phyloP scores from a whole-genome alignment of 2,797 vertebrate species.

The Thaleichthys pacificus region DNA sequence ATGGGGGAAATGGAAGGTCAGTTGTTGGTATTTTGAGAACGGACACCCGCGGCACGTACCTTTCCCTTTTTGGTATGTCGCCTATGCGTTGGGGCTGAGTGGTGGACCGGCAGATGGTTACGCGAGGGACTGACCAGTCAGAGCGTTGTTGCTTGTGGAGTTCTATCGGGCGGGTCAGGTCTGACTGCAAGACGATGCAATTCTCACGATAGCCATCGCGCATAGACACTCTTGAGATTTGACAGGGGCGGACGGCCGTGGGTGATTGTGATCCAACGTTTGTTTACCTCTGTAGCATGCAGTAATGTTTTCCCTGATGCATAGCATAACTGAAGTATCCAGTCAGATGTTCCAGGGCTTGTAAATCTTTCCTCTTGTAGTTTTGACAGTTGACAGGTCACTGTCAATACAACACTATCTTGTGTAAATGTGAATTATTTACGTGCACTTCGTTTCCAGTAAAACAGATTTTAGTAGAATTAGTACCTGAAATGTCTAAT shows the following conservation, averaged over 20 bases:
- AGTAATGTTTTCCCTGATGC: background rate
- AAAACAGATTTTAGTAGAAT: background rate
- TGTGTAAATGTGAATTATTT: background rate
- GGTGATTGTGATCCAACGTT: background rate
- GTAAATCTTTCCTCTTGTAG: background rate
- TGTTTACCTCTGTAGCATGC: background rate
- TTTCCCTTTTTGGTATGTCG: slow-evolving; percentile 76
- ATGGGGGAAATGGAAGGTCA: slow-evolving; percentile 68
- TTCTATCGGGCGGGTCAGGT: slow-evolving; percentile 50
- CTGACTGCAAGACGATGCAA: slow-evolving; percentile 40
- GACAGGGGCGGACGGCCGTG: background rate
- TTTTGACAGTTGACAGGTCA: slow-evolving; percentile 11
- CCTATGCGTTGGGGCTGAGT: slow-evolving; percentile 34
- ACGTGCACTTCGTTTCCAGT: background rate
- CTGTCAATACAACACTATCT: background rate
- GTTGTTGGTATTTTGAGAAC: slow-evolving; percentile 78
- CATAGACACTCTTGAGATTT: background rate
- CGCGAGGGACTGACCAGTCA: slow-evolving; percentile 47
- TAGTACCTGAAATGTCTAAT: background rate
- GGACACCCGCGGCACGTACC: slow-evolving; percentile 66
- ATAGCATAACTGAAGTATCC: background rate
- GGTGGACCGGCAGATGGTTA: slow-evolving; percentile 35
- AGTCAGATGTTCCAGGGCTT: no score
- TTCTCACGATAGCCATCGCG: slow-evolving; percentile 13
- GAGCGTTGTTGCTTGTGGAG: slow-evolving; percentile 21